These are phyloP conservation scores for Hafferia zeledoni DNA, from an alignment of 2,797 vertebrate genomes.

Conservation along the genomic window DNA sequence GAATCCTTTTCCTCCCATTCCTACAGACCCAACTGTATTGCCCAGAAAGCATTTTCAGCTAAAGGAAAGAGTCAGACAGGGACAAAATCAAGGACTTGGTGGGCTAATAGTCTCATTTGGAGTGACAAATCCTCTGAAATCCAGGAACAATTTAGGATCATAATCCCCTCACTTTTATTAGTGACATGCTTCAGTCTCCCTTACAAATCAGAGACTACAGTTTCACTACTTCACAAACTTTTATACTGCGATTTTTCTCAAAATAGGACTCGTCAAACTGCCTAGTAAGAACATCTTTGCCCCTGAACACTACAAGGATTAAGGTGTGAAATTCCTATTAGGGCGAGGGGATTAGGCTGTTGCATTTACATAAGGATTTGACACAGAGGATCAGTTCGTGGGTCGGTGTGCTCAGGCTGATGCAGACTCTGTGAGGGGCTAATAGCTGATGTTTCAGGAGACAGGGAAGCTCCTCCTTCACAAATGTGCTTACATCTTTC, in stretches of 20 bases:
- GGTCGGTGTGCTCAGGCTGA: not conserved
- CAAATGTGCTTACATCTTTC: not conserved
- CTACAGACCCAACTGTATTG: not conserved
- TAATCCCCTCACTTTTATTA: slow-evolving; percentile 19
- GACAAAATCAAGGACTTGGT: not conserved
- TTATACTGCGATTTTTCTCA: not conserved
- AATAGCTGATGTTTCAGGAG: not conserved
- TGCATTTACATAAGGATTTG: slow-evolving; percentile 52
- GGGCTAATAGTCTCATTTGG: slow-evolving; percentile 12
- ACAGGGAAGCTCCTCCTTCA: not conserved
- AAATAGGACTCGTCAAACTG: not conserved
- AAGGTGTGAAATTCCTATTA: slow-evolving; percentile 62
- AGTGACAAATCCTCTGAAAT: slow-evolving; percentile 46
- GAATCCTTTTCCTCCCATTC: not conserved
- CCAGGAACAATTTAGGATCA: slow-evolving; percentile 20
- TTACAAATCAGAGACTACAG: not conserved
- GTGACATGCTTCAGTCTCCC: not conserved
- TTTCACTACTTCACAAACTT: not conserved
- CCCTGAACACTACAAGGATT: not conserved
- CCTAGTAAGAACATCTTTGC: not conserved
- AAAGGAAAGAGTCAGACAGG: not conserved
- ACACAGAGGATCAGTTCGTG: not conserved
- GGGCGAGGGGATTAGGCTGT: slow-evolving; percentile 23
- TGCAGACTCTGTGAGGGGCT: not conserved
- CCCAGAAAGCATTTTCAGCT: not conserved